Percentiles rank a stretch among this genome's conserved stretches.
These are phyloP conservation scores for Sarcophaga bullata DNA, from an alignment of 1,140 invertebrate species.

Conservation along the genomic window DNA sequence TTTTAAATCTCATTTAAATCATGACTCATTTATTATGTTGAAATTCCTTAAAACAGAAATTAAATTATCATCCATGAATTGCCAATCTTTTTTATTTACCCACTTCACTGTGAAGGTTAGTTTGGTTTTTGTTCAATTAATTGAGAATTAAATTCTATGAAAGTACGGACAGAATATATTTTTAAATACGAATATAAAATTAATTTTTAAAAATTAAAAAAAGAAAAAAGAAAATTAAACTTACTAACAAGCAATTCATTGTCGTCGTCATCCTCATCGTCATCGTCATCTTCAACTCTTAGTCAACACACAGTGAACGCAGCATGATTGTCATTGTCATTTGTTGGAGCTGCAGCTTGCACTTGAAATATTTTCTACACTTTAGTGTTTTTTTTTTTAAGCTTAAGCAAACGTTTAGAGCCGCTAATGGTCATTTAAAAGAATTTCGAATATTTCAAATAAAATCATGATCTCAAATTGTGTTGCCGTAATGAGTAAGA, in stretches of 20 bases:
- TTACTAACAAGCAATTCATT: not conserved
- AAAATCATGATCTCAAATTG: conserved; percentile 15
- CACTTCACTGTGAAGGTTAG: not conserved
- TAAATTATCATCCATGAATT: not conserved
- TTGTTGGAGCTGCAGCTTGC: not conserved
- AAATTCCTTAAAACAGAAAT: not conserved
- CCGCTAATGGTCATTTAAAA: not conserved
- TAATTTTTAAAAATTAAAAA: not conserved
- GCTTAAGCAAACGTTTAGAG: not conserved
- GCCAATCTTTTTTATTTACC: not conserved
- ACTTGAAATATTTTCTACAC: not conserved
- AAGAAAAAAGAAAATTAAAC: not conserved
- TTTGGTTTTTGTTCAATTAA: not conserved
- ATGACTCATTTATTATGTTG: not conserved
- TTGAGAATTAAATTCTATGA: conserved; percentile 14
- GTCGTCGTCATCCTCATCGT: not conserved
- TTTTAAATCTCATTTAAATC: not conserved
- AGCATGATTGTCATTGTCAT: conserved; percentile 2
- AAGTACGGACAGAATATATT: not conserved
- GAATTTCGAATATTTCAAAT: conserved; percentile 19
- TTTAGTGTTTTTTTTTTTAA: not conserved
- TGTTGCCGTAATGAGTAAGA: not conserved
- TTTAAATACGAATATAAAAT: not conserved
- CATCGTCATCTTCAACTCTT: not conserved
- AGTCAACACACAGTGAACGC: not conserved